These are phyloP conservation scores for Prinia subflava DNA, from an alignment of 2,113 vertebrate genomes.

Conservation along the genomic window DNA sequence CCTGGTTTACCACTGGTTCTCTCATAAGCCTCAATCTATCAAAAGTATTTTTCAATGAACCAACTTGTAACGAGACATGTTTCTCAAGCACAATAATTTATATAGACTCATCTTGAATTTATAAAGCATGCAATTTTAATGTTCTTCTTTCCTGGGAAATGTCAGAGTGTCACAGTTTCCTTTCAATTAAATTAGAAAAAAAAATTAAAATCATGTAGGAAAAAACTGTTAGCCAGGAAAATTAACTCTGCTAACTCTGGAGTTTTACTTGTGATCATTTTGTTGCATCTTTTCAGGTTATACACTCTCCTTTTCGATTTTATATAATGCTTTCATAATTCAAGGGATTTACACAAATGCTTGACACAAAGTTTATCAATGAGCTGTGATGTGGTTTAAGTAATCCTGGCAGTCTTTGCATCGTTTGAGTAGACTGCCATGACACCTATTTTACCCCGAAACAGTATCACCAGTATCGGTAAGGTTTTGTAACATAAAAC, in stretches of 20 bases:
- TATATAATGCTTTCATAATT: background rate
- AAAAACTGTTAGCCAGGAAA: background rate
- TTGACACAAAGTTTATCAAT: background rate
- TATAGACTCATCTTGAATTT: background rate
- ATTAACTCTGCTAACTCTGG: background rate
- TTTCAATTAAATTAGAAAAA: background rate
- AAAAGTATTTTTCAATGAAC: background rate
- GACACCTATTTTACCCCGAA: background rate
- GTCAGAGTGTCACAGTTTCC: background rate
- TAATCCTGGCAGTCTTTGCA: background rate
- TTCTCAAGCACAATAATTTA: background rate
- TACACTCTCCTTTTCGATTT: background rate
- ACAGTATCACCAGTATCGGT: rapidly evolving
- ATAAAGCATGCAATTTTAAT: background rate
- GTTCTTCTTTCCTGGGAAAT: background rate
- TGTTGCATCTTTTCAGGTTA: background rate
- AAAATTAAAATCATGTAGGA: background rate
- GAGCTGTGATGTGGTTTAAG: background rate
- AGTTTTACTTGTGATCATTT: background rate
- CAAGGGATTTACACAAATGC: background rate
- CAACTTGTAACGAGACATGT: background rate
- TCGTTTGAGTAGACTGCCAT: background rate
- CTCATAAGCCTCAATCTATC: background rate
- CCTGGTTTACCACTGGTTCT: background rate
- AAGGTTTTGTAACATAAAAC: background rate